phyloP scores from a whole-genome alignment of 2,797 vertebrate species.

The Sphenopsis melanotis region DNA sequence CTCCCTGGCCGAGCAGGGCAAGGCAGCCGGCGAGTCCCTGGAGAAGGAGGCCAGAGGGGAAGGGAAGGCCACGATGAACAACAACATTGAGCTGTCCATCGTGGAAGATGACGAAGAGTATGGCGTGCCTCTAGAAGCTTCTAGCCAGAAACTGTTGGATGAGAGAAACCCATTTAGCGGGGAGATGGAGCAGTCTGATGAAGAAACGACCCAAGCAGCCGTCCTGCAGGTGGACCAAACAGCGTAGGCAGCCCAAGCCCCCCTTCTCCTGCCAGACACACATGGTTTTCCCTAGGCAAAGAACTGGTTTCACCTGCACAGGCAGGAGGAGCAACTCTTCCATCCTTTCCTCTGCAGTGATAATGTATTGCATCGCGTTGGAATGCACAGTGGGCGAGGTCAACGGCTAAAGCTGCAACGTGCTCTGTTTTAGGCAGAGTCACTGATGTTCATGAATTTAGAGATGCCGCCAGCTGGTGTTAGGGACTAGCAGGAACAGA shows the following conservation, averaged over 20 bases:
- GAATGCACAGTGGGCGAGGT: neutral
- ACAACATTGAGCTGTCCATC: slow-evolving; percentile 72
- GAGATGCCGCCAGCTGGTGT: neutral
- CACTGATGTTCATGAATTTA: neutral
- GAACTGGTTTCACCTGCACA: neutral
- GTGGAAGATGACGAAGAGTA: slow-evolving; percentile 73
- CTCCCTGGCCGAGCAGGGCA: slow-evolving; percentile 60
- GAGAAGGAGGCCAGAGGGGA: slow-evolving; percentile 56
- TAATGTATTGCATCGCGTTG: neutral
- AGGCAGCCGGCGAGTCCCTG: slow-evolving; percentile 25
- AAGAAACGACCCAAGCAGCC: slow-evolving; percentile 57
- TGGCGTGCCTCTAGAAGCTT: slow-evolving; percentile 1
- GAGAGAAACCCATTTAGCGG: neutral
- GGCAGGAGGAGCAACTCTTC: neutral
- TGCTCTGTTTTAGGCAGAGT: neutral
- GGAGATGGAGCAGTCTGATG: slow-evolving; percentile 50
- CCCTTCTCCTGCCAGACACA: neutral
- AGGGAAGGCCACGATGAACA: slow-evolving; percentile 23
- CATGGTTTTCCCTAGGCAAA: fast-evolving
- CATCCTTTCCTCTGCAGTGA: neutral
- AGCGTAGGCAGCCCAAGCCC: neutral
- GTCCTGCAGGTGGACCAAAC: slow-evolving; percentile 73
- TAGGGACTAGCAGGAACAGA: neutral
- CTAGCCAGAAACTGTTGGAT: slow-evolving; percentile 57
- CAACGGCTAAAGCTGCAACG: neutral